Evolutionary conservation across 2,797 vertebrate species (phyloP).

Genomic region (Microcaecilia unicolor): DNA sequence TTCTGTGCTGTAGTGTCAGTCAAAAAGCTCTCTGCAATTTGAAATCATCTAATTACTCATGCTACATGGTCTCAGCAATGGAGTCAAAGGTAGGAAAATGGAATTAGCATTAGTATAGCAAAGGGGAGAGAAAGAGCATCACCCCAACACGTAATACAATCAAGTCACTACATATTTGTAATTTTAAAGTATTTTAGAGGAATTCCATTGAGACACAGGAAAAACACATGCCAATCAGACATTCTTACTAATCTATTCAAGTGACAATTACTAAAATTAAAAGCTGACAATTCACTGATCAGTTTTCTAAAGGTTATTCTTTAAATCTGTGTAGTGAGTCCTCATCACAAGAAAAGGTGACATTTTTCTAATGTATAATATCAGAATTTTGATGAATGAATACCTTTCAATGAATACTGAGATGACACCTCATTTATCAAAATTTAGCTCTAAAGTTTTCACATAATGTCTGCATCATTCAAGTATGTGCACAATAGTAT

Average conservation of each 20-base stretch:
- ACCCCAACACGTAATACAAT: background rate
- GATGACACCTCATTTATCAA: background rate
- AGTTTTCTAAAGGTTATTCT: constrained; percentile 5
- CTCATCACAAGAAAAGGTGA: background rate
- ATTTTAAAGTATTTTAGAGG: constrained; percentile 12
- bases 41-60: background rate
- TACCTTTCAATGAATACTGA: background rate
- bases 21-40: background rate
- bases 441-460: background rate
- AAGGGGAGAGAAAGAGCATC: no score
- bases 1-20: background rate
- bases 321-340: constrained; percentile 5
- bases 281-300: constrained; percentile 7
- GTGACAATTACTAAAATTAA: constrained; percentile 4
- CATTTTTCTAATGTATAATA: background rate
- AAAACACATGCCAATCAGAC: background rate
- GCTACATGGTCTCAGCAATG: no score
- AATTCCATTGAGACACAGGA: background rate
- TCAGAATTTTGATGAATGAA: background rate
- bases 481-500: no score
- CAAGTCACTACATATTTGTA: constrained; percentile 11
- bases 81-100: background rate
- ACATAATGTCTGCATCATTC: no score
- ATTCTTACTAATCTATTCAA: constrained; percentile 2
- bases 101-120: background rate